Percentiles rank a stretch among this genome's conserved stretches.
phyloP scores from a whole-genome alignment of 2,113 vertebrate species.

The Leptosomus discolor region DNA sequence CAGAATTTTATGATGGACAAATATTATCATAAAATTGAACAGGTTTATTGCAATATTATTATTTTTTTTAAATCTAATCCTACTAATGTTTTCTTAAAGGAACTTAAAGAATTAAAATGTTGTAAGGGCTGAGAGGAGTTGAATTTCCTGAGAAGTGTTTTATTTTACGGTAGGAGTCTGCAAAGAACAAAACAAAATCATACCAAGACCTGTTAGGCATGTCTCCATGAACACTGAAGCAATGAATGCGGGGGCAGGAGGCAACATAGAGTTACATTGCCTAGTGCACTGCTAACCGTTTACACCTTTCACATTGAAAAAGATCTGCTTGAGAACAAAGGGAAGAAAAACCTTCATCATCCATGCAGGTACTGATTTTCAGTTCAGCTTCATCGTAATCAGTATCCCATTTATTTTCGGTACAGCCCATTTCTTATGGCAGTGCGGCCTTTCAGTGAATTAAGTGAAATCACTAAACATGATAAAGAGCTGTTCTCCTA shows the following conservation, averaged over 20 bases:
- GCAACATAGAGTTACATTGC: background rate
- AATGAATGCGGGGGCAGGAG: background rate
- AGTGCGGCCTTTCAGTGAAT: background rate
- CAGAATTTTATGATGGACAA: background rate
- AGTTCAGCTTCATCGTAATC: slow-evolving; percentile 25
- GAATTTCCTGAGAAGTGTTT: background rate
- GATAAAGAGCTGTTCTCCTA: background rate
- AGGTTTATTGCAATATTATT: background rate
- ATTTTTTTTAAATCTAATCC: background rate
- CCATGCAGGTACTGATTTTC: slow-evolving; percentile 22
- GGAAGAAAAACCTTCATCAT: background rate
- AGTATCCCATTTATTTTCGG: slow-evolving; percentile 5
- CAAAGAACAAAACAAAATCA: background rate
- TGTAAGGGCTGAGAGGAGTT: background rate
- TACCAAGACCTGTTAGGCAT: background rate
- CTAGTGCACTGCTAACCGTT: background rate
- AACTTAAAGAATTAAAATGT: background rate
- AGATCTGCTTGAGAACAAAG: background rate
- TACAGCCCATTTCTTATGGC: slow-evolving; percentile 26
- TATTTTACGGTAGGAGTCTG: background rate
- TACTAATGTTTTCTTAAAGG: background rate
- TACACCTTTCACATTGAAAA: background rate
- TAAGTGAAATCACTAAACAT: background rate
- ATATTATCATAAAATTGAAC: background rate
- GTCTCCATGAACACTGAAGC: background rate